Conservation (phyloP, 1,140 invertebrate genomes). For the Formica selysi region DNA sequence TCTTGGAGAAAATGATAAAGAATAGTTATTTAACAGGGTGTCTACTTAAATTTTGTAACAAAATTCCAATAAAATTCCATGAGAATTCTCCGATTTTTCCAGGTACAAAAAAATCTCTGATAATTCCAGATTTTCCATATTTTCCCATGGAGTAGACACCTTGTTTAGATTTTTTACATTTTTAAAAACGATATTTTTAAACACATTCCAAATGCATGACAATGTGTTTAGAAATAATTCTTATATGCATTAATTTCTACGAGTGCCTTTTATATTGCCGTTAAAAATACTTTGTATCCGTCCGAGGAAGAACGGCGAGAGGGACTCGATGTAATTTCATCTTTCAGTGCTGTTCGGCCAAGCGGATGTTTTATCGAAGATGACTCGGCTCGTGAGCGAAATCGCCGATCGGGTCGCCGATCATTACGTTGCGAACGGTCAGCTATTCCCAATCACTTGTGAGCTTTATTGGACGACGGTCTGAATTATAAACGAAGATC, state of each 20-base stretch:
- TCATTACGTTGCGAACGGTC: constrained; percentile 75
- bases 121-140: too few relatives aligned
- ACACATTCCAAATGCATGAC: not conserved
- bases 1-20: not conserved
- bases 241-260: not conserved
- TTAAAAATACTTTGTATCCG: not conserved
- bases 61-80: too few relatives aligned
- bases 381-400: constrained; percentile 75
- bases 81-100: too few relatives aligned
- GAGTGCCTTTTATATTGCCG: not conserved
- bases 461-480: constrained; percentile 81
- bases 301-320: not conserved
- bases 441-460: constrained; percentile 80
- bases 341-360: constrained; percentile 52
- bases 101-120: too few relatives aligned
- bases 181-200: not conserved
- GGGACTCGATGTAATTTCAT: constrained; percentile 55
- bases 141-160: too few relatives aligned
- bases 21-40: too few relatives aligned
- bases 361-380: constrained; percentile 66
- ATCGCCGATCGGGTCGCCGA: constrained; percentile 65
- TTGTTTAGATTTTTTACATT: not conserved
- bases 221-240: not conserved
- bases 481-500: constrained; percentile 82
- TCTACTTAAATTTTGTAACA: too few relatives aligned